Evolutionary conservation across 2,797 vertebrate species (phyloP).

Genomic region (Xenentodon cancila): DNA sequence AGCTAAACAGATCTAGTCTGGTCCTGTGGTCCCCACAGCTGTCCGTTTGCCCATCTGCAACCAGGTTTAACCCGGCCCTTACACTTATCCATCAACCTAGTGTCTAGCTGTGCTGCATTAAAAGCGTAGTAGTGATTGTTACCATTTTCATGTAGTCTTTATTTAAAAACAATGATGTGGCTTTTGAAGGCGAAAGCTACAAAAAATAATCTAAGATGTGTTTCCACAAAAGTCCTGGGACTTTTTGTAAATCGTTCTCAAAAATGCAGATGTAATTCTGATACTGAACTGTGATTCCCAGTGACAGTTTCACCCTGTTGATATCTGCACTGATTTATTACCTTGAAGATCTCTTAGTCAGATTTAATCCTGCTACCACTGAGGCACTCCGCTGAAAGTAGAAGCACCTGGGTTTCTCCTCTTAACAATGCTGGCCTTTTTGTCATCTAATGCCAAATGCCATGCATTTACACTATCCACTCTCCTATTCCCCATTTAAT

Average conservation of each 20-base stretch:
- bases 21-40: not conserved
- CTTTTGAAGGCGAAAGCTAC: no score
- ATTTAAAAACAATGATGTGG: no score
- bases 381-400: conserved; percentile 22
- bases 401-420: conserved; percentile 73
- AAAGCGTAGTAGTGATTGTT: not conserved
- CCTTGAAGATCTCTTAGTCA: no score
- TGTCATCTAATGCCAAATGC: conserved; percentile 31
- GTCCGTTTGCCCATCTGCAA: not conserved
- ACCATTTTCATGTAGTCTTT: not conserved
- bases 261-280: no score
- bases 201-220: no score
- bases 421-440: conserved; percentile 62
- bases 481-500: conserved; percentile 44
- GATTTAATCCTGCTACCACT: not conserved
- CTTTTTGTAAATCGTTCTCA: no score
- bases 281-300: no score
- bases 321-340: conserved; percentile 1
- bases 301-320: not conserved
- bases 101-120: not conserved
- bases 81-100: not conserved
- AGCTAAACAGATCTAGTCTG: not conserved
- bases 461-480: conserved; percentile 17
- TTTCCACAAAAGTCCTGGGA: no score
- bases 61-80: not conserved